phyloP scores from a whole-genome alignment of 2,113 vertebrate genomes.

The Crypturellus undulatus region DNA sequence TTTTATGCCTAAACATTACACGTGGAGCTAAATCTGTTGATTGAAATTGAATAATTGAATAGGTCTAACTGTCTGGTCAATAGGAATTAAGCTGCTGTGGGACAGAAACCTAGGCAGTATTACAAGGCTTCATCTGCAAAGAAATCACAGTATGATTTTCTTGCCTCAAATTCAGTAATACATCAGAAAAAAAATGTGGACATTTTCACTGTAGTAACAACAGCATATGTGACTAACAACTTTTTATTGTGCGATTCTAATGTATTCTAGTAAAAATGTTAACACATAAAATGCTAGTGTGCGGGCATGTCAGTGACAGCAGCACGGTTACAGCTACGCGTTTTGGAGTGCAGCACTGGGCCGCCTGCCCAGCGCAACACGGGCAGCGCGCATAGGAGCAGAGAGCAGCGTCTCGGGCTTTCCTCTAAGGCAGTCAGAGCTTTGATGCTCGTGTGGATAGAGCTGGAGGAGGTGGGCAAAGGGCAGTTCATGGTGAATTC shows the following conservation, averaged over 20 bases:
- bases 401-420: neutral
- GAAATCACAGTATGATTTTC: slow-evolving; percentile 39
- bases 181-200: slow-evolving; percentile 18
- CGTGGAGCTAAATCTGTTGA: slow-evolving; percentile 64
- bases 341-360: neutral
- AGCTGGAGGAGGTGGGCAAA: neutral
- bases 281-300: neutral
- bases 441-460: neutral
- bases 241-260: neutral
- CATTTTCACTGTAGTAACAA: neutral
- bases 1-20: slow-evolving; percentile 46
- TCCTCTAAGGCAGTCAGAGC: neutral
- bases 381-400: neutral
- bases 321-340: neutral
- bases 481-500: neutral
- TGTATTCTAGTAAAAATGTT: neutral
- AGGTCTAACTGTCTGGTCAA: slow-evolving; percentile 68
- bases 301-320: neutral
- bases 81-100: slow-evolving; percentile 50
- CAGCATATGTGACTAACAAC: neutral
- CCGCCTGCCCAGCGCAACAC: neutral
- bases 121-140: slow-evolving; percentile 40
- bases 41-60: slow-evolving; percentile 76
- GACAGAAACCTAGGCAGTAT: slow-evolving; percentile 24
- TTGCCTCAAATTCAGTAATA: slow-evolving; percentile 53